These are phyloP conservation scores for Boleophthalmus pectinirostris DNA, from an alignment of 2,113 vertebrate genomes.

Conservation along the genomic window DNA sequence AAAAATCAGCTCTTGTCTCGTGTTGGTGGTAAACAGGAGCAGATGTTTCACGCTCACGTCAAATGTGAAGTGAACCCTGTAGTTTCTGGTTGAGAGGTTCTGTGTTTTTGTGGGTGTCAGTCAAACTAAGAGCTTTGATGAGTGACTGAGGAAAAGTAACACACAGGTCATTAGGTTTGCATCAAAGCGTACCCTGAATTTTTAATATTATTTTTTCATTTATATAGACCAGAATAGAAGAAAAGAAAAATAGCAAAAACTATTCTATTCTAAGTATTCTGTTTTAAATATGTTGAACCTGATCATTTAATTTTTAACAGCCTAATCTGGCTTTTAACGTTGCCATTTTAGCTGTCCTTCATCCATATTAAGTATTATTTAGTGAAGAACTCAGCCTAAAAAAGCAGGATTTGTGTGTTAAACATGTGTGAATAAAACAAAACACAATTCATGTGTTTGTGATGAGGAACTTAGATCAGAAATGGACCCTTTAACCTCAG, in stretches of 20 bases:
- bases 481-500: neutral
- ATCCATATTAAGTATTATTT: too few relatives aligned
- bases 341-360: too few relatives aligned
- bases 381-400: too few relatives aligned
- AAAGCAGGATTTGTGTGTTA: too few relatives aligned
- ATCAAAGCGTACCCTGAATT: neutral
- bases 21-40: conserved; percentile 48
- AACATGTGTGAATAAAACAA: too few relatives aligned
- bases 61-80: conserved; percentile 50
- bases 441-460: too few relatives aligned
- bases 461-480: too few relatives aligned
- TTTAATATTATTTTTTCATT: neutral
- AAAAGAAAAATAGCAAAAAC: too few relatives aligned
- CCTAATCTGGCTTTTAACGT: too few relatives aligned
- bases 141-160: conserved; percentile 46
- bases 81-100: conserved; percentile 43
- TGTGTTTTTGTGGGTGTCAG: conserved; percentile 44
- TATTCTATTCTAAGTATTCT: too few relatives aligned
- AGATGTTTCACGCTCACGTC: conserved; percentile 58
- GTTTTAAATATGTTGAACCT: too few relatives aligned
- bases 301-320: too few relatives aligned
- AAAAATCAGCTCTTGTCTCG: conserved; percentile 48
- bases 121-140: conserved; percentile 40
- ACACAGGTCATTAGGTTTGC: conserved; percentile 12
- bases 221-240: neutral